phyloP scores from a whole-genome alignment of 2,797 vertebrate species.

The Tachyglossus aculeatus region DNA sequence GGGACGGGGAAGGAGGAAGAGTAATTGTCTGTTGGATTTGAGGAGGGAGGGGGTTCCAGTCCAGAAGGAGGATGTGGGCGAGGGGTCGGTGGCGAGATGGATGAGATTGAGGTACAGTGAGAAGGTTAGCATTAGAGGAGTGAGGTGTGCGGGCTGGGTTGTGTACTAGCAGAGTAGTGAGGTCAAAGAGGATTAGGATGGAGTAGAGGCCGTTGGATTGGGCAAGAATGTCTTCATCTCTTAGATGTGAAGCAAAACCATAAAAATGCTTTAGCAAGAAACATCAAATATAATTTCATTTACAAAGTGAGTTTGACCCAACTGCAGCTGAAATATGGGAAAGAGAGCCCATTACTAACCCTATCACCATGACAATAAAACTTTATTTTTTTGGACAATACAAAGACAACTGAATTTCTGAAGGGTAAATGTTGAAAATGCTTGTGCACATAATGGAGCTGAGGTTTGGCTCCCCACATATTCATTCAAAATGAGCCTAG shows the following conservation, averaged over 20 bases:
- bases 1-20: too few relatives aligned
- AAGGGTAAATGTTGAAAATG: not conserved
- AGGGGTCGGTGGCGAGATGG: too few relatives aligned
- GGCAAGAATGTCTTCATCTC: fast-evolving
- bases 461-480: not conserved
- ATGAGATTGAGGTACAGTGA: too few relatives aligned
- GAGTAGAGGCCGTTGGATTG: too few relatives aligned
- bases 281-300: not conserved
- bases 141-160: too few relatives aligned
- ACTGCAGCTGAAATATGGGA: not conserved
- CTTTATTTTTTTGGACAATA: not conserved
- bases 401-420: not conserved
- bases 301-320: not conserved
- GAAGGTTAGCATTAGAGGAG: too few relatives aligned
- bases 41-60: too few relatives aligned
- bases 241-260: not conserved
- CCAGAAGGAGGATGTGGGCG: too few relatives aligned
- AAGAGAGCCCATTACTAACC: not conserved
- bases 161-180: too few relatives aligned
- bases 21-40: too few relatives aligned
- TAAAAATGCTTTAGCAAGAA: not conserved
- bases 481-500: slow-evolving; percentile 33
- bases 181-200: too few relatives aligned
- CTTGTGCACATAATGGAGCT: not conserved
- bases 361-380: not conserved